These are phyloP conservation scores for Exephanes ischioxanthus DNA, from an alignment of 2,888 invertebrate species.

Conservation along the genomic window DNA sequence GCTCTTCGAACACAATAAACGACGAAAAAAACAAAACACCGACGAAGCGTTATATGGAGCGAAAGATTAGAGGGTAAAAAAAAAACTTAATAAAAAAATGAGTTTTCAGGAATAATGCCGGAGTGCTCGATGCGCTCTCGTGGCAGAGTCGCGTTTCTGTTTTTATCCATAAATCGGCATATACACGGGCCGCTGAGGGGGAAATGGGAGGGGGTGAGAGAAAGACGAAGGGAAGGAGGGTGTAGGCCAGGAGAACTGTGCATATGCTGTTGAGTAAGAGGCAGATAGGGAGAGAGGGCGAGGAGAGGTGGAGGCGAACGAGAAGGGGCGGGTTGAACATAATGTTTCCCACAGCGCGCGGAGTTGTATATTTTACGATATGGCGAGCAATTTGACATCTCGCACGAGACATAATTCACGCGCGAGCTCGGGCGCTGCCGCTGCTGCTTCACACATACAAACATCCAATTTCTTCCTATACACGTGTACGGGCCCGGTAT, in stretches of 20 bases:
- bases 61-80: background rate
- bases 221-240: slow-evolving; percentile 46
- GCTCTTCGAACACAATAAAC: slow-evolving; percentile 6
- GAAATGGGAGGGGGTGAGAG: slow-evolving; percentile 44
- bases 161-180: slow-evolving; percentile 73
- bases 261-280: background rate
- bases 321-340: slow-evolving; percentile 77
- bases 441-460: slow-evolving; percentile 69
- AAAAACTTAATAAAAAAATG: slow-evolving; percentile 10
- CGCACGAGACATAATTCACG: slow-evolving; percentile 85
- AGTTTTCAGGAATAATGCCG: slow-evolving; percentile 15
- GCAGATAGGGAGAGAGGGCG: slow-evolving; percentile 36
- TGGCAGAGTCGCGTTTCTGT: slow-evolving; percentile 21
- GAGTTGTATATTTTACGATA: slow-evolving; percentile 85
- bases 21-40: background rate
- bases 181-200: slow-evolving; percentile 36
- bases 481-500: slow-evolving; percentile 29
- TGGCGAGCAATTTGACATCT: slow-evolving; percentile 85
- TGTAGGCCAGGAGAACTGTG: slow-evolving; percentile 27
- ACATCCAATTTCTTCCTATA: slow-evolving; percentile 66
- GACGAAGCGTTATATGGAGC: background rate
- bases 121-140: slow-evolving; percentile 10
- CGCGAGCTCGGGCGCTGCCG: slow-evolving; percentile 69
- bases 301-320: slow-evolving; percentile 53
- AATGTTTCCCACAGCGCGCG: slow-evolving; percentile 85